Percentiles rank a stretch among this genome's conserved stretches.
phyloP scores from a whole-genome alignment of 1,140 invertebrate species.

The Planococcus citri region DNA sequence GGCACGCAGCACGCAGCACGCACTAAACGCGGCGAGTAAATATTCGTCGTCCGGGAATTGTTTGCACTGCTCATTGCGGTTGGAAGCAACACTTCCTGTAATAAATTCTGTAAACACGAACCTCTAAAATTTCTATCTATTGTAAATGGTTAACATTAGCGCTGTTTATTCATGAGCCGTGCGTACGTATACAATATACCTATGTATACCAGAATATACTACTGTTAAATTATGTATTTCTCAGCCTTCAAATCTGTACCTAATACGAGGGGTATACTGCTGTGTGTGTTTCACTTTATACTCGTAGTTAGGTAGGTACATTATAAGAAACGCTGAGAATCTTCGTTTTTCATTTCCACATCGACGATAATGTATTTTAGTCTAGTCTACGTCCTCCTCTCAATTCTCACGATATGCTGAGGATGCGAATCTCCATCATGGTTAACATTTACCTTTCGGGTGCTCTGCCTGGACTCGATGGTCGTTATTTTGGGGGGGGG shows the following conservation, averaged over 20 bases:
- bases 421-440: no score
- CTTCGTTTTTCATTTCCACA: neutral
- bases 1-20: neutral
- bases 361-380: no score
- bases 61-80: neutral
- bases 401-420: no score
- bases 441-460: no score
- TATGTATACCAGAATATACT: no score
- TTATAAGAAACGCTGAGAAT: neutral
- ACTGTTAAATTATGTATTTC: neutral
- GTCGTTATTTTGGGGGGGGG: no score
- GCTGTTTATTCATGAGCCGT: neutral
- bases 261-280: neutral
- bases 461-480: no score
- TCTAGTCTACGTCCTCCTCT: no score
- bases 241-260: neutral
- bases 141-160: neutral
- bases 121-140: neutral
- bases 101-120: conserved; percentile 1
- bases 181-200: neutral
- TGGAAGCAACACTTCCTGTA: conserved; percentile 3
- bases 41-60: neutral
- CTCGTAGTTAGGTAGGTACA: no score
- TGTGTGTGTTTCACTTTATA: neutral
- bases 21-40: conserved; percentile 6